Evolutionary conservation across 1,140 invertebrate genomes (phyloP), one percentile per base, ranked within the genome.

Genomic region (Euura saliciscinereae): DNA sequence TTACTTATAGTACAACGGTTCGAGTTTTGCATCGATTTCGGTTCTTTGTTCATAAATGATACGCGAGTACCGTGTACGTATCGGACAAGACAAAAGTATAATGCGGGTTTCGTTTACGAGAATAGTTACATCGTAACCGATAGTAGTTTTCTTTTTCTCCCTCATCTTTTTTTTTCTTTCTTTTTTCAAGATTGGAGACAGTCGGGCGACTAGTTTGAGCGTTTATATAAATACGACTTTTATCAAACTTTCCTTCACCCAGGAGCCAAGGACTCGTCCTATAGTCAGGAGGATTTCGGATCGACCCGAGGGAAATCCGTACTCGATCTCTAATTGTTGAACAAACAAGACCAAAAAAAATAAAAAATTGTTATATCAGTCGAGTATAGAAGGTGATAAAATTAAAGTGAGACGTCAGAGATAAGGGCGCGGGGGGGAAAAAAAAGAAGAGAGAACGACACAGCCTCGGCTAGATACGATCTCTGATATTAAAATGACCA

Each of bases 401-500:
- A 1, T 28, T 28, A 28, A 28, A 28, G 28, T 28, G 28, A 28
- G 28, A 59, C 51, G 8, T 11, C 3, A 59, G 51, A 59, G 13
- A n/a, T 11, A n/a, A 6, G 13, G 51, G 51, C 3, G 6, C 8
- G 13, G 3, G 13, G 51, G 13, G 8, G 51, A 59, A 59, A n/a
- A 4, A 59, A n/a, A 59, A n/a, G 51, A 59, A 11, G 13, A 59
- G 13, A n/a, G 10, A 59, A 8, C 51, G 51, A n/a, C 13, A 59
- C 51, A 8, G 4, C 51, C 8, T n/a, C 8, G 6, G 13, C 51
- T 11, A 8, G 51, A 59, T 59, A 59, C 51, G 51, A 59, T 6
- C 51, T 59, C 10, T 59, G 51, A 59, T 59, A 59, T 59, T 59
- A 59, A 59, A 59, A 59, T 59, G 51, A 59, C 51, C 51, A 59